Conservation (phyloP, 2,888 invertebrate species). For the Acanthosepion esculentum region DNA sequence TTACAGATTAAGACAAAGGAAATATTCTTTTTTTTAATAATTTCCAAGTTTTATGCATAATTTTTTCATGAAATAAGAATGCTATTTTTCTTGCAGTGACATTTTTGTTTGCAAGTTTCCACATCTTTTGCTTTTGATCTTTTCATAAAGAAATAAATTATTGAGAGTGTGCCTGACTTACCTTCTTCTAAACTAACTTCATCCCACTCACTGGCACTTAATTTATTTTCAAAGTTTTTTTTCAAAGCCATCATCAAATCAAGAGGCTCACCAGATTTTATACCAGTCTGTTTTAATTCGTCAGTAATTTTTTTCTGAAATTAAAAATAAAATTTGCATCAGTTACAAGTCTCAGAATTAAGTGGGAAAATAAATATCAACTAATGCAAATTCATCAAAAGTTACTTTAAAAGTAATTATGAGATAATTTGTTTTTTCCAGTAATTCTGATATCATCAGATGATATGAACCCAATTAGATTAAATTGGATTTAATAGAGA, state of each 20-base stretch:
- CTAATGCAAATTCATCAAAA: no score
- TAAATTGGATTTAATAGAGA: no score
- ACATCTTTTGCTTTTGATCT: not conserved
- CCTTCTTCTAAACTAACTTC: conserved; percentile 61
- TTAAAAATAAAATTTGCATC: not conserved
- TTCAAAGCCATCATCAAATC: conserved; percentile 56
- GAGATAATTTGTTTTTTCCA: no score
- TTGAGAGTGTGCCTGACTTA: conserved; percentile 47
- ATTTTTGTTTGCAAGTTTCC: not conserved
- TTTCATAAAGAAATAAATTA: not conserved
- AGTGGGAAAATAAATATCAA: no score
- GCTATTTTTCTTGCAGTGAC: no score
- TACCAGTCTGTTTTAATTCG: conserved; percentile 57
- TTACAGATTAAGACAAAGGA: no score
- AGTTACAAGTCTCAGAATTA: not conserved
- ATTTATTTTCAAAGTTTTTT: conserved; percentile 60
- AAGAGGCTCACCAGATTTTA: conserved; percentile 53
- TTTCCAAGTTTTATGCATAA: no score
- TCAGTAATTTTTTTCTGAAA: conserved; percentile 58
- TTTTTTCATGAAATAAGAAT: no score
- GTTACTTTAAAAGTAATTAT: no score
- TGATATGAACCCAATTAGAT: no score
- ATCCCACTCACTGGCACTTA: conserved; percentile 62
- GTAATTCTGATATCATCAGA: no score
- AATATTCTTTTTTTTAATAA: no score